Base-by-base conservation (phyloP, 1,140 invertebrate genomes). In the Euglossa dilemma region DNA sequence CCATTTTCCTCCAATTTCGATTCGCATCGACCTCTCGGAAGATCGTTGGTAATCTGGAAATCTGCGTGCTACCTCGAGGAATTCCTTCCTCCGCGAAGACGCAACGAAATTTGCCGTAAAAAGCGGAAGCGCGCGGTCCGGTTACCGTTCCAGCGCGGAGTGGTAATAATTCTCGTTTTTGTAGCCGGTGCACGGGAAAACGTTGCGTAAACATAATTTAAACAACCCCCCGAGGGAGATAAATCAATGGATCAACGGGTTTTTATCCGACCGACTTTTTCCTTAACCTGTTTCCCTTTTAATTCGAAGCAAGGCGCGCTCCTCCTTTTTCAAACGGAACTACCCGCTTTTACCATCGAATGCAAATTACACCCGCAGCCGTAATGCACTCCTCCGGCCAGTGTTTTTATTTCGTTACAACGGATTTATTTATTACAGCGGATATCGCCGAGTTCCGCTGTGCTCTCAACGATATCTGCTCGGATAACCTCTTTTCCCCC, bases 161-260 rank as follows among this genome's bases (percentile, higher is more conserved):
- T 25, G 63, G 50, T 52, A 77, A 78, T 78, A 57, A 70, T 78
- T 78, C 66, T 69, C 18, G 36, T 78, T 78, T 57, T 78, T 70
- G 6, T 36, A 16, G 9, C 7, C 7, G 4, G 4, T 3, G n/a
- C 18, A 4, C 18, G 6, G 8, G 8, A 28, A 28, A 78, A 78
- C n/a, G n/a, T 78, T 70, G 57, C 36, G n/a, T 25, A 70, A 78
- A 70, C 52, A 57, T 78, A 57, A 70, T 78, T 73, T 73, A 59
- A 45, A 43, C 63, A 45, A 45, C 43, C 52, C 11, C 16, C 12
- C 6, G 36, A 47, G n/a, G 43, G 11, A 61, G 11, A 47, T 78
- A 56, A 78, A 78, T 78, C 64, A 78, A 56, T 69, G 52, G 25
- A 47, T 70, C 71, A 45, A n/a, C 56, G 11, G 12, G 14, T 43